Evolutionary conservation across 2,797 vertebrate species (phyloP), one percentile per base, ranked within the genome.

Genomic region (Ctenosaura bakeri): DNA sequence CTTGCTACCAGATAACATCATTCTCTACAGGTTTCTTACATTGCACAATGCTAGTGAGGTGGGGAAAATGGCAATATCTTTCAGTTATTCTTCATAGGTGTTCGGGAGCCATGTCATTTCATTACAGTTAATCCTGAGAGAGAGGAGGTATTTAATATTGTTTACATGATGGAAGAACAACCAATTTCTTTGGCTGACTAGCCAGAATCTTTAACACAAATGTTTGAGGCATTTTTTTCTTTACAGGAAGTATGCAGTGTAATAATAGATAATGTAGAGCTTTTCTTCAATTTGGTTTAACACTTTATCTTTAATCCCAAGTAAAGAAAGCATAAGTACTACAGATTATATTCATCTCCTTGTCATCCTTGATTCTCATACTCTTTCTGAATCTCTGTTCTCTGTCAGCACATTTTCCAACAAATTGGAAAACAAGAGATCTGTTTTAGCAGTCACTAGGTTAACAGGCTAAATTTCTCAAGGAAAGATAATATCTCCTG

Each of bases 81-180:
- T 92, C 89, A 93, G 93, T 91, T 92, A 88, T 96, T 96, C 91
- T 91, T 95, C 92, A 90, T 8, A 32, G 52, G 82, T 90, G 86
- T 95, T 90, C 90, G 89, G 56, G 94, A 94, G 90, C 80, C 93
- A 91, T 94, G 91, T 95, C 95, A 95, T 22, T 79, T 91, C 93
- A 93, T 90, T 94, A 93, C 74, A 82, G 85, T 94, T 96, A 95
- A 96, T 94, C 94, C 85, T 42, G 29, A 91, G 93, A 38, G 35
- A 95, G 88, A 94, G 90, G 83, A 93, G 82, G 22, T 66, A 24
- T 85, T 94, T 95, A 94, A 92, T 90, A 89, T 2, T 86, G 59
- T 83, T 92, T 64, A 50, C 69, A 12, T 2, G 8, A 93, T 78
- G 56, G 91, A 95, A 90, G 54, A 91, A 83, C 1, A 26, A 78